Conservation (phyloP, 92 coral and sea anemone genomes). For the Paramuricea clavata region DNA sequence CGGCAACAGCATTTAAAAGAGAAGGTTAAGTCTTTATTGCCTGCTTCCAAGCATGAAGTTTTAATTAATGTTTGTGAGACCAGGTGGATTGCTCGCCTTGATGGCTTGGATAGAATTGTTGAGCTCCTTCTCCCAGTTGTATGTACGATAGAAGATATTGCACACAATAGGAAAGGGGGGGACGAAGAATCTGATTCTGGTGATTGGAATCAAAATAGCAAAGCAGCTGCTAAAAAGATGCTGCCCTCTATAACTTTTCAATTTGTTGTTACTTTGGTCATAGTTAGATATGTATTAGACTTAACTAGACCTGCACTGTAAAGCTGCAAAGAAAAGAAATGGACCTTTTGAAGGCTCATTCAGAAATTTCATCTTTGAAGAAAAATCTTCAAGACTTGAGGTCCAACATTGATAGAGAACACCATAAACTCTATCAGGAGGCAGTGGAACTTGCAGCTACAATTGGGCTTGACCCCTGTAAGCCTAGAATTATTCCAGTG, state of each 20-base stretch:
- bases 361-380: constrained; percentile 16
- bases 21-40: constrained; percentile 46
- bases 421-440: constrained; percentile 60
- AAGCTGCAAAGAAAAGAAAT: constrained; percentile 48
- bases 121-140: constrained; percentile 73
- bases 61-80: constrained; percentile 65
- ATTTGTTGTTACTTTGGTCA: constrained; percentile 41
- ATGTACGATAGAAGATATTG: constrained; percentile 71
- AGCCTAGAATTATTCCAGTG: constrained; percentile 58
- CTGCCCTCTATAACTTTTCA: constrained; percentile 10
- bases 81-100: constrained; percentile 68
- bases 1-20: constrained; percentile 62
- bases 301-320: constrained; percentile 42
- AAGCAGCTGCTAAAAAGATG: constrained; percentile 18
- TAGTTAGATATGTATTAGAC: constrained; percentile 26
- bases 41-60: constrained; percentile 58
- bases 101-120: constrained; percentile 67
- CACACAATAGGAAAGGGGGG: constrained; percentile 53
- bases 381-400: constrained; percentile 56
- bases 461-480: constrained; percentile 59
- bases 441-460: constrained; percentile 68
- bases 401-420: constrained; percentile 55
- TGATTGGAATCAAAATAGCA: constrained; percentile 40
- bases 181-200: constrained; percentile 37
- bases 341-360: constrained; percentile 45